Percentiles rank a stretch among this genome's conserved stretches.
These are phyloP conservation scores for Gymnocypris eckloni DNA, from an alignment of 2,797 vertebrate genomes.

Conservation along the genomic window DNA sequence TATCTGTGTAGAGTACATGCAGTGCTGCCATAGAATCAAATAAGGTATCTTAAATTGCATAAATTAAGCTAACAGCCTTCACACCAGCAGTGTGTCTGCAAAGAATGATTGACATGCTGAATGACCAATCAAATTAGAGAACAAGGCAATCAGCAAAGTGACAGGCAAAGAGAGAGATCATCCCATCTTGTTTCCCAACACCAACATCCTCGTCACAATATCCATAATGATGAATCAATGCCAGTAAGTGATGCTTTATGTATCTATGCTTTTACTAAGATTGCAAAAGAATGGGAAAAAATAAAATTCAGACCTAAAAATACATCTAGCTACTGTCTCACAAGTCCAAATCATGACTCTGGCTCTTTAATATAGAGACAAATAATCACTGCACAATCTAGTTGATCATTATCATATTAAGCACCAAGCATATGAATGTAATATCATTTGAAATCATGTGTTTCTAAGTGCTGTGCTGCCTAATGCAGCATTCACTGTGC, in stretches of 20 bases:
- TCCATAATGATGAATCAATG: constrained; percentile 24
- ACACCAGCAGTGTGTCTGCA: background rate
- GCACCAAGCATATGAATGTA: constrained; percentile 15
- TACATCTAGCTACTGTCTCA: background rate
- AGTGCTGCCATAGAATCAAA: background rate
- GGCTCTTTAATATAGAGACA: background rate
- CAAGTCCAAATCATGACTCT: background rate
- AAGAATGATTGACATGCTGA: background rate
- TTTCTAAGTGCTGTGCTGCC: constrained; percentile 28
- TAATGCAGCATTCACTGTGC: constrained; percentile 38
- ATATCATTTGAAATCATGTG: constrained; percentile 15
- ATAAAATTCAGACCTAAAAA: background rate
- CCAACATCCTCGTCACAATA: constrained; percentile 11
- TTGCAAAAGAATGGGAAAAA: background rate
- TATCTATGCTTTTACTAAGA: background rate
- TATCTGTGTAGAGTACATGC: background rate
- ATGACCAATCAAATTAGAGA: constrained; percentile 11
- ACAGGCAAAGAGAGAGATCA: background rate
- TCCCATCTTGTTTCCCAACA: background rate
- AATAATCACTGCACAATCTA: background rate
- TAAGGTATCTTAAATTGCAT: background rate
- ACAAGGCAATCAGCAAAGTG: constrained; percentile 23
- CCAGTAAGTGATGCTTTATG: background rate
- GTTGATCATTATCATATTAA: constrained; percentile 41
- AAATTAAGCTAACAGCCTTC: background rate